Base-by-base conservation (phyloP, 2,113 vertebrate species). In the Mustela nigripes region DNA sequence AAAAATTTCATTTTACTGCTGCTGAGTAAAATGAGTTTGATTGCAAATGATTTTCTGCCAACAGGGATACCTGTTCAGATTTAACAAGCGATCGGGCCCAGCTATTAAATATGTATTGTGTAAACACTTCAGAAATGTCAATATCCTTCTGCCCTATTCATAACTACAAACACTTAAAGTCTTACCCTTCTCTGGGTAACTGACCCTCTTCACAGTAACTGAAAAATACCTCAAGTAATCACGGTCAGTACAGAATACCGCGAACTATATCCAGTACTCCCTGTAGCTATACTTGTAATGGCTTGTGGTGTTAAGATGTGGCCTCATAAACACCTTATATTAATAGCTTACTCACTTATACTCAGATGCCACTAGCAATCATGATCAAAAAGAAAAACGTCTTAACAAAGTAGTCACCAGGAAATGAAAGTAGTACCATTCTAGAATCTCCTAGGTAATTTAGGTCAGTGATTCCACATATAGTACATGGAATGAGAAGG, bases 121-220 rank as follows among this genome's bases (percentile, higher is more conserved):
- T 88, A 93, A 97, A 89, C 10, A 93, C 71, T 93, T 95, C 63
- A 83, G 73, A 97, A 88, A 63, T 82, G 33, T 45, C 73, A 21
- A 89, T 81, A 80, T 53, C 79, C 62, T 85, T 63, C 89, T 95
- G 36, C 11, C 58, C 62, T 65, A 12, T 79, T 58, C 53, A 53
- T 74, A 48, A 48, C 42, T 50, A 76, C 39, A 86, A 60, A 83
- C 92, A 95, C 6, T 78, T 39, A 93, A 63, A 56, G 11, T 21
- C 53, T 48, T 92, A 48, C 4, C 45, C 28, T 78, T 85, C 82
- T 62, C 81, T 33, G 6, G 78, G 21, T 22, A 67, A 67, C 31
- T 67, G 33, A 33, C 63, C 63, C 31, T 67, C 33, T 33, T 18
- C 73, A 83, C 15, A 83, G 1, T 63, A 18, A 50, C 7, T 89